Percentiles rank a stretch among this genome's conserved stretches.
Evolutionary conservation across 2,888 invertebrate species (phyloP).

Genomic region (Ellobium chinense): DNA sequence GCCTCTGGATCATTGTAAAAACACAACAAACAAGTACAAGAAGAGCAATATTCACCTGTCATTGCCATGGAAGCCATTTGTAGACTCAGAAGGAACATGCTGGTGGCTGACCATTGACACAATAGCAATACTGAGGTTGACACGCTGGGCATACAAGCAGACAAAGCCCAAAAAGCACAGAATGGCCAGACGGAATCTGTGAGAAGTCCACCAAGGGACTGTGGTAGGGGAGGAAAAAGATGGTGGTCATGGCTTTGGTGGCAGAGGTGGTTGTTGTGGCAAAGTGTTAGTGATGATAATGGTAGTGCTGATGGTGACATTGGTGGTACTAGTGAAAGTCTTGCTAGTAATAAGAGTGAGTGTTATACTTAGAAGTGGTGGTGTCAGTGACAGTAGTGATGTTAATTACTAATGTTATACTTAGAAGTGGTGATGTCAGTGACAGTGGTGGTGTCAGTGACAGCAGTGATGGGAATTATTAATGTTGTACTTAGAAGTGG

Average conservation of each 20-base stretch:
- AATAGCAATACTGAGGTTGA: slow-evolving; percentile 82
- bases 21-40: too few relatives aligned
- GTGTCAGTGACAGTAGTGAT: slow-evolving; percentile 7
- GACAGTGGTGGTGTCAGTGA: too few relatives aligned
- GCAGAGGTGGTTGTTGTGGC: neutral
- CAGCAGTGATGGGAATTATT: neutral
- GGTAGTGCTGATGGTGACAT: neutral
- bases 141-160: slow-evolving; percentile 84
- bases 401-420: too few relatives aligned
- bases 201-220: slow-evolving; percentile 75
- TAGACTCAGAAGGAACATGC: neutral
- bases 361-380: neutral
- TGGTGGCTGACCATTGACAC: slow-evolving; percentile 80
- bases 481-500: neutral
- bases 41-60: too few relatives aligned
- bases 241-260: neutral
- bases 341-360: neutral
- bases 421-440: neutral
- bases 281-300: neutral
- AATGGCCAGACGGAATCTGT: slow-evolving; percentile 68
- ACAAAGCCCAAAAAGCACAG: slow-evolving; percentile 80
- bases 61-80: too few relatives aligned
- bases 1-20: too few relatives aligned
- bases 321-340: too few relatives aligned
- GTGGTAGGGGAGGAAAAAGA: neutral